Evolutionary conservation across 2,797 vertebrate species (phyloP).

Genomic region (Propithecus deckenii): DNA sequence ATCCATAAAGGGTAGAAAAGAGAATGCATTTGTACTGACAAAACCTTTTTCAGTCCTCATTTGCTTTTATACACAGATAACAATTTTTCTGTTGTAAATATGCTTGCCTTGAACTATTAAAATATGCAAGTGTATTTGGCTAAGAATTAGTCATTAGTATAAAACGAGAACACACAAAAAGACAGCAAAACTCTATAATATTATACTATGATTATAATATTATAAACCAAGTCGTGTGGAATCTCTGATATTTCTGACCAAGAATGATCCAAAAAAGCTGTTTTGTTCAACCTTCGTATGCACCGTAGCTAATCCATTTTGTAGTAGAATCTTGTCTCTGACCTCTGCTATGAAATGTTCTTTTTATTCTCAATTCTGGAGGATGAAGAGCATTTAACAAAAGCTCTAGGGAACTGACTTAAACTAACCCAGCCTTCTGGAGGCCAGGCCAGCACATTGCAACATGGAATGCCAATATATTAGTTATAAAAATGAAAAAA

Average conservation of each 20-base stretch:
- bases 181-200: not conserved
- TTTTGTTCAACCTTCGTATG: fast-evolving
- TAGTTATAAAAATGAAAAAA: not conserved
- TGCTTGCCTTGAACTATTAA: not conserved
- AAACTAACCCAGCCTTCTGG: not conserved
- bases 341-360: not conserved
- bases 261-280: not conserved
- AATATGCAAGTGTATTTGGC: not conserved
- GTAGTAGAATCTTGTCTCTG: not conserved
- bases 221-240: not conserved
- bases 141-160: not conserved
- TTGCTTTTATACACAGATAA: not conserved
- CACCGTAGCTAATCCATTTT: fast-evolving
- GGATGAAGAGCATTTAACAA: not conserved
- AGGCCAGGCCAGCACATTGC: not conserved
- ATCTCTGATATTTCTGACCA: not conserved
- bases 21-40: not conserved
- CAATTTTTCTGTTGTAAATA: not conserved
- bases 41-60: not conserved
- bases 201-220: not conserved
- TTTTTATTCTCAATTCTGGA: not conserved
- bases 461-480: not conserved
- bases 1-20: not conserved
- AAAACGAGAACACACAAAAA: not conserved
- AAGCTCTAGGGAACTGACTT: not conserved